These are phyloP conservation scores for Apoderus coryli DNA, from an alignment of 2,888 invertebrate species.

Conservation along the genomic window DNA sequence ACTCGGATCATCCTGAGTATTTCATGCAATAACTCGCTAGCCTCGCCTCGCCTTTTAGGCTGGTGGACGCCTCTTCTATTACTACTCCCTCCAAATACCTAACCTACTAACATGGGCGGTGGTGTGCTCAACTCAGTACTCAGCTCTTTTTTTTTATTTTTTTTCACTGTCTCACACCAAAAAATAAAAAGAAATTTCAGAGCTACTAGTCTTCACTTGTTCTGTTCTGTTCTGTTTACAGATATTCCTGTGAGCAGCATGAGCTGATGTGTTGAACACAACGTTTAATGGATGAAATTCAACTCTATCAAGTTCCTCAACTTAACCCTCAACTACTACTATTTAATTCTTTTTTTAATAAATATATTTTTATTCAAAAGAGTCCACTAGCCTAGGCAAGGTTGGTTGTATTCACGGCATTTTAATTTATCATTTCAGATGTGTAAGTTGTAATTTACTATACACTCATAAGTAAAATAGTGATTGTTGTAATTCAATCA, in stretches of 20 bases:
- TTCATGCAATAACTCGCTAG: slow-evolving; percentile 76
- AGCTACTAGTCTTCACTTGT: slow-evolving; percentile 28
- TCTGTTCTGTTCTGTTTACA: slow-evolving; percentile 34
- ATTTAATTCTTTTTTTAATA: too few relatives aligned
- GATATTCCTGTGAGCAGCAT: slow-evolving; percentile 34
- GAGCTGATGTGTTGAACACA: too few relatives aligned
- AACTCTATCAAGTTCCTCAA: slow-evolving; percentile 22
- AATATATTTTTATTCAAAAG: too few relatives aligned
- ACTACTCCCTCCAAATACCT: slow-evolving; percentile 31
- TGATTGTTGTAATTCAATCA: slow-evolving; percentile 12
- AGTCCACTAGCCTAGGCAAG: slow-evolving; percentile 32
- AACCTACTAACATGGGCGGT: slow-evolving; percentile 33
- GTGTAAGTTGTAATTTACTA: slow-evolving; percentile 13
- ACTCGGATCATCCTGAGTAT: slow-evolving; percentile 92
- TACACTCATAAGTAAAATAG: too few relatives aligned
- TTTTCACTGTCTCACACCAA: too few relatives aligned
- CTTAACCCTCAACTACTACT: too few relatives aligned
- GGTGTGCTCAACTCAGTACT: slow-evolving; percentile 34
- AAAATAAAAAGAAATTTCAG: too few relatives aligned
- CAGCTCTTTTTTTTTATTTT: too few relatives aligned
- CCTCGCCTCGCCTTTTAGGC: slow-evolving; percentile 32
- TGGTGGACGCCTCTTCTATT: slow-evolving; percentile 30
- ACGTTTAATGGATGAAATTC: slow-evolving; percentile 10
- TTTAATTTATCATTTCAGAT: too few relatives aligned
- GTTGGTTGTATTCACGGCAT: slow-evolving; percentile 28